Evolutionary conservation across 2,797 vertebrate genomes (phyloP).

Genomic region (Serranus cabrilla): DNA sequence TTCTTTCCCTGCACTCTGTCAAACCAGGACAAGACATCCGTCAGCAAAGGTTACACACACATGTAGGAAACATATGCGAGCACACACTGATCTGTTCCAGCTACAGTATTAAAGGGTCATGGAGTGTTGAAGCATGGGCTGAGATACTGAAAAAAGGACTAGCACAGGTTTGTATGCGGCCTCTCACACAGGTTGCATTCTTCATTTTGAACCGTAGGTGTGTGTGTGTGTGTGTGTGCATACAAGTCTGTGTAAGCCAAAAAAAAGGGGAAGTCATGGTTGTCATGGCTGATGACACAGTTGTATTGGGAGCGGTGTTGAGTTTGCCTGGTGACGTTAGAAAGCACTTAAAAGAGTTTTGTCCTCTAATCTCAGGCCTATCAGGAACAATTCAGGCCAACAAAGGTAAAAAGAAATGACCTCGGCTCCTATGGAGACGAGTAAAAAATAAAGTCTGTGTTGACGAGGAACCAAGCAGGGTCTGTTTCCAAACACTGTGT

Average conservation of each 20-base stretch:
- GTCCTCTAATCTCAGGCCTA: constrained; percentile 46
- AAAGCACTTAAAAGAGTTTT: constrained; percentile 50
- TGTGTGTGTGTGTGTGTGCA: constrained; percentile 33
- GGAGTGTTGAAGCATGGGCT: neutral
- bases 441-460: constrained; percentile 40
- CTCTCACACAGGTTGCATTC: constrained; percentile 15
- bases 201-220: constrained; percentile 8
- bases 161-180: constrained; percentile 30
- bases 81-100: too few species aligned
- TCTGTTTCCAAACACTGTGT: constrained; percentile 15
- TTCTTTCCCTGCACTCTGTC: neutral
- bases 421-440: constrained; percentile 43
- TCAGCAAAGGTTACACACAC: neutral
- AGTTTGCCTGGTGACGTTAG: constrained; percentile 33
- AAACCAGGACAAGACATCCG: neutral
- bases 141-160: neutral
- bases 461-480: constrained; percentile 17
- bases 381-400: constrained; percentile 38
- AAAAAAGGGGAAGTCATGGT: constrained; percentile 53
- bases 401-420: constrained; percentile 13
- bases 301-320: constrained; percentile 21
- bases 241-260: neutral
- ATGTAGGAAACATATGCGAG: too few species aligned
- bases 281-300: constrained; percentile 58
- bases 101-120: too few species aligned